Percentiles rank a stretch among this genome's conserved stretches.
Evolutionary conservation across 1,140 invertebrate species (phyloP).

Genomic region (Magallana angulata): DNA sequence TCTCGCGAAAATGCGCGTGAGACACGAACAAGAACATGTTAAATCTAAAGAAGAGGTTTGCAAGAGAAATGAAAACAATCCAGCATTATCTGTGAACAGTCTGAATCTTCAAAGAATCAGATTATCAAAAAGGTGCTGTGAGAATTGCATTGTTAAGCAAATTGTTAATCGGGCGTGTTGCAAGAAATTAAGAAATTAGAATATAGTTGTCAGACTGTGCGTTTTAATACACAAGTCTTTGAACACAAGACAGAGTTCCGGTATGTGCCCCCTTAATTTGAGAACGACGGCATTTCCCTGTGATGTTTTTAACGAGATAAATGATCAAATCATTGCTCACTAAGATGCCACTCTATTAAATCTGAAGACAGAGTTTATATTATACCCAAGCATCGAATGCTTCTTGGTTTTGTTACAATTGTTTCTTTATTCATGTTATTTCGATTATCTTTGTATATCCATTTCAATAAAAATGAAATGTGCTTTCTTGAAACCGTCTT

Average conservation of each 20-base stretch:
- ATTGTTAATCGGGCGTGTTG: no score
- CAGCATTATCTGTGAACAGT: background rate
- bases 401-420: constrained; percentile 31
- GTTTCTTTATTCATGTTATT: constrained; percentile 29
- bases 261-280: no score
- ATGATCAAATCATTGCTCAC: constrained; percentile 30
- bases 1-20: background rate
- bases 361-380: background rate
- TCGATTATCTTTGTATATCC: constrained; percentile 11
- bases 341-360: background rate
- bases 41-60: background rate
- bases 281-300: background rate
- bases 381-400: constrained; percentile 18
- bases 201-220: no score
- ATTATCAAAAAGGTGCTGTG: no score
- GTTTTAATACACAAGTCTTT: no score
- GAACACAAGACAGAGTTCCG: no score
- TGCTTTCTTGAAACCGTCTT: no score
- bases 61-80: background rate
- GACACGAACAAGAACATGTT: background rate
- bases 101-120: no score
- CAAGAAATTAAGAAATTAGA: no score
- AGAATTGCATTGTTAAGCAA: no score
- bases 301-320: constrained; percentile 27
- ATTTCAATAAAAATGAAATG: background rate